phyloP scores from a whole-genome alignment of 1,140 invertebrate species.

The Lineus longissimus region DNA sequence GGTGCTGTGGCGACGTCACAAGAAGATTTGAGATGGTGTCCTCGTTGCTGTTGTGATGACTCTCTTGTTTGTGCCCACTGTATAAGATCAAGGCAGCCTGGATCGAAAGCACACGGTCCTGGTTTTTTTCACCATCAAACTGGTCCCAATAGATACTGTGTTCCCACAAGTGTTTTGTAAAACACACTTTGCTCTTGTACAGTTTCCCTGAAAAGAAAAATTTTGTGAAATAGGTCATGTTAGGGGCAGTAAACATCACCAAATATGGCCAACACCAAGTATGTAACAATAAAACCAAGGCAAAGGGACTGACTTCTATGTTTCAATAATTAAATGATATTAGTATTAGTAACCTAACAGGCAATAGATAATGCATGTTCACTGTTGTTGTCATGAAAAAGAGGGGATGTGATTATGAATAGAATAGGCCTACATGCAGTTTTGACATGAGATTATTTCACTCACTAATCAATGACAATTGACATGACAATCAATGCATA shows the following conservation, averaged over 20 bases:
- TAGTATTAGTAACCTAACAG: not conserved
- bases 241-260: not conserved
- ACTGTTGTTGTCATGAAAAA: not conserved
- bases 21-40: slow-evolving; percentile 4
- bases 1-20: slow-evolving; percentile 8
- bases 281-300: not conserved
- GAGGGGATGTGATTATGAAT: too few species aligned
- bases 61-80: slow-evolving; percentile 17
- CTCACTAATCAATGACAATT: too few species aligned
- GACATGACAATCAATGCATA: too few species aligned
- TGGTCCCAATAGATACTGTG: slow-evolving; percentile 47
- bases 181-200: slow-evolving; percentile 48
- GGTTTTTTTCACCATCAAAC: slow-evolving; percentile 44
- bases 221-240: not conserved
- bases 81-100: slow-evolving; percentile 47
- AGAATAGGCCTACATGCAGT: too few species aligned
- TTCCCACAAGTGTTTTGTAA: slow-evolving; percentile 49
- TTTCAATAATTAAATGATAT: not conserved
- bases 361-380: not conserved
- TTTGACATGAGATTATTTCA: too few species aligned
- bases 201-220: slow-evolving; percentile 37
- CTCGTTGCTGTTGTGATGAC: slow-evolving; percentile 1
- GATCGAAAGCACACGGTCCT: slow-evolving; percentile 44
- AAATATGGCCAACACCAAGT: not conserved
- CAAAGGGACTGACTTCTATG: not conserved